phyloP scores from a whole-genome alignment of 1,140 invertebrate genomes.

The Macrostomum lignano region DNA sequence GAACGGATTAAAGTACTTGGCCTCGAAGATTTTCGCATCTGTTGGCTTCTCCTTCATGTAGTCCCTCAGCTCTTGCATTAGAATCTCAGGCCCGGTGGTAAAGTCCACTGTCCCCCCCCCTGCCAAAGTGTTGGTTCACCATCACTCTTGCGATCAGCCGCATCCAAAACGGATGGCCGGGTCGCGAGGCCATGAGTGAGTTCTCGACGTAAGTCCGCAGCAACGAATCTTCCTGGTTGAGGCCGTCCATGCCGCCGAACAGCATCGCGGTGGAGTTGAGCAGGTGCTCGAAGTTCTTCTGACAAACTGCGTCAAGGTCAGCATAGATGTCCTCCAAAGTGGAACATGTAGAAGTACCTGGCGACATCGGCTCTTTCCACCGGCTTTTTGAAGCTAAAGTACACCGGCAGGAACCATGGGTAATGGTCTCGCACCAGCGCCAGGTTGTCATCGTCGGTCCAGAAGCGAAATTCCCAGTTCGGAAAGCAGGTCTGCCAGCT shows the following conservation, averaged over 20 bases:
- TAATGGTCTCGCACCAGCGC: neutral
- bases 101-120: no score
- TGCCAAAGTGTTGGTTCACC: no score
- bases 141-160: no score
- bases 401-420: neutral
- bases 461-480: neutral
- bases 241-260: conserved; percentile 2
- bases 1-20: no score
- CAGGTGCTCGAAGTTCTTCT: neutral
- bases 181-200: neutral
- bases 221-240: neutral
- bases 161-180: conserved; percentile 1
- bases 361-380: neutral
- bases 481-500: neutral
- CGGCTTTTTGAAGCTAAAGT: neutral
- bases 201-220: neutral
- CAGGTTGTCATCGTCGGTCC: conserved; percentile 3
- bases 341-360: conserved; percentile 1
- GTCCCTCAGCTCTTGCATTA: no score
- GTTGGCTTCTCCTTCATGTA: no score
- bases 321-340: conserved; percentile 2
- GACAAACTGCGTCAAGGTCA: neutral
- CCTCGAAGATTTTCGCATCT: no score
- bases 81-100: no score
- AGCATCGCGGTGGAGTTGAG: neutral